Evolutionary conservation across 2,888 invertebrate species (phyloP), one percentile per base, ranked within the genome.

Genomic region (Netelia inedita): DNA sequence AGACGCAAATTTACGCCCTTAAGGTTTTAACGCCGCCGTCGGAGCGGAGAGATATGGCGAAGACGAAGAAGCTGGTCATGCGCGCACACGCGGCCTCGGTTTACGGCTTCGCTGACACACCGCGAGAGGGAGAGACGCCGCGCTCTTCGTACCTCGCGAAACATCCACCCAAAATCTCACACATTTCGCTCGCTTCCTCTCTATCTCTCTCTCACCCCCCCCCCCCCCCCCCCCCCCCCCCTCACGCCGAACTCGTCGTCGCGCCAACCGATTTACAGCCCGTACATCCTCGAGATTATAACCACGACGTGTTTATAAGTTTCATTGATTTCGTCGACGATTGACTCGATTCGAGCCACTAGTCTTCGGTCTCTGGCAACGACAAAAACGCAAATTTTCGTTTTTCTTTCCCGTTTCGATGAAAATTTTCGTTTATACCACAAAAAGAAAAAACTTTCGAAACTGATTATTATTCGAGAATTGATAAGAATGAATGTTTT

Each of bases 31-130:
- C 81, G 78, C 78, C 63, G 72, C 68, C 74, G n/a, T 57, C 23
- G 14, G 69, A 14, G 61, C 21, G 66, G 65, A 85, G 78, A 81
- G 81, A 82, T 63, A 78, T 73, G 78, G 46, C 46, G 35, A 50
- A 35, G 57, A 57, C 57, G 57, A 57, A 57, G 19, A 55, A 16
- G 19, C 14, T 14, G 14, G 14, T 14, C 46, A 46, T 11, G 41
- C 65, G 73, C 46, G 79, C 65, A 85, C 78, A 53, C 82, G 76
- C 79, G 81, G 75, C n/a, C 21, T 74, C 84, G 85, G 82, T 88
- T 88, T 86, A 88, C 85, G 82, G 83, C 86, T 85, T 66, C 80
- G 88, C 80, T 88, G 87, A 88, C 87, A 87, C 84, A 80, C 75
- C 76, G 82, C 75, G 71, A 43, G 73, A 63, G 63, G 28, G 16